These are phyloP conservation scores for Cyrtorhinus lividipennis DNA, from an alignment of 1,140 invertebrate species.

Conservation along the genomic window DNA sequence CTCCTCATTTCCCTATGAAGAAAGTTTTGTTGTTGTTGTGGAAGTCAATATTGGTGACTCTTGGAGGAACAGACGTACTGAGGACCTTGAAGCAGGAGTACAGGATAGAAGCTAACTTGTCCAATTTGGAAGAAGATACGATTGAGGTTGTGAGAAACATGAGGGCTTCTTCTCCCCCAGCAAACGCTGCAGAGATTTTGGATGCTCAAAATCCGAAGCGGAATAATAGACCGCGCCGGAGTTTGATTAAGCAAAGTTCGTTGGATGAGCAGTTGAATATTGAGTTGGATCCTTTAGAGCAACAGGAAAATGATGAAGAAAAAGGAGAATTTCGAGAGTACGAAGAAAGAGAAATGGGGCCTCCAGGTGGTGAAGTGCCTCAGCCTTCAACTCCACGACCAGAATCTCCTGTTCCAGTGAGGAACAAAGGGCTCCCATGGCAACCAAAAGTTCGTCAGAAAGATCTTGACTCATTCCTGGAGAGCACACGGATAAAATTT, in stretches of 20 bases:
- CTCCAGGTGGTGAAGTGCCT: constrained; percentile 30
- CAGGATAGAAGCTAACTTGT: constrained; percentile 52
- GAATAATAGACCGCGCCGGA: constrained; percentile 48
- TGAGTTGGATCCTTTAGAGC: constrained; percentile 36
- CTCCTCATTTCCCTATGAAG: constrained; percentile 94
- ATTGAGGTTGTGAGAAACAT: constrained; percentile 83
- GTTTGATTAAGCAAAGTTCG: constrained; percentile 84
- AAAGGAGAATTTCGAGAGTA: constrained; percentile 29
- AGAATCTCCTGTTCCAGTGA: constrained; percentile 32
- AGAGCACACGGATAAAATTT: constrained; percentile 85
- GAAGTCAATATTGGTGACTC: constrained; percentile 81
- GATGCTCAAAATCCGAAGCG: constrained; percentile 64
- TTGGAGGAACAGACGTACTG: constrained; percentile 75
- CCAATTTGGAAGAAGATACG: constrained; percentile 75
- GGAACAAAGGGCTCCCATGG: constrained; percentile 70
- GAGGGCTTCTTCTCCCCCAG: constrained; percentile 87
- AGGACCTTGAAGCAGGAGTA: constrained; percentile 59
- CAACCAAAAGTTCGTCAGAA: constrained; percentile 89
- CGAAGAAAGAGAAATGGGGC: constrained; percentile 33
- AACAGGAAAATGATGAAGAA: constrained; percentile 30
- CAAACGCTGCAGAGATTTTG: constrained; percentile 78
- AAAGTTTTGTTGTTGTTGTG: constrained; percentile 91
- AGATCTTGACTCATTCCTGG: constrained; percentile 82
- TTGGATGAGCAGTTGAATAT: constrained; percentile 65
- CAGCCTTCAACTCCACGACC: constrained; percentile 37